A percentile compares a stretch with the other conserved stretches of the same genome.
phyloP scores from a whole-genome alignment of 2,888 invertebrate species.

The Cosmorhoe ocellata region DNA sequence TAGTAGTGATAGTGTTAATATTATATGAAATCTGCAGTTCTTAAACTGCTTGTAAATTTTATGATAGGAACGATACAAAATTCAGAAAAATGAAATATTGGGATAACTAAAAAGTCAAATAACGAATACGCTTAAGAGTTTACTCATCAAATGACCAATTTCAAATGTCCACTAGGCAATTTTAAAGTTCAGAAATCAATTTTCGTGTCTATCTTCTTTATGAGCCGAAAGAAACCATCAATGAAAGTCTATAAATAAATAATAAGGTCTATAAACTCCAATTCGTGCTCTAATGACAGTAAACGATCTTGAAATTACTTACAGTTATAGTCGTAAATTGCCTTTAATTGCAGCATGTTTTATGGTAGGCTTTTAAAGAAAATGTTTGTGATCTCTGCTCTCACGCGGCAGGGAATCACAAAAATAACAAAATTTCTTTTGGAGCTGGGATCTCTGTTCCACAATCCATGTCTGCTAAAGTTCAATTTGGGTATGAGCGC shows the following conservation, averaged over 20 bases:
- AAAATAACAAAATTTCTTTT: conserved; percentile 64
- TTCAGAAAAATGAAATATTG: too few relatives aligned
- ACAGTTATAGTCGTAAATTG: conserved; percentile 49
- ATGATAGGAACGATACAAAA: too few relatives aligned
- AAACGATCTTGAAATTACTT: conserved; percentile 52
- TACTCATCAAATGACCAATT: conserved; percentile 11
- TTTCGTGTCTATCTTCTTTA: conserved; percentile 26
- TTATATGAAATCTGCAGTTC: too few relatives aligned
- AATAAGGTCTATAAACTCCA: conserved; percentile 52
- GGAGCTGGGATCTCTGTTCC: conserved; percentile 57
- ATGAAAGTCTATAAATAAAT: conserved; percentile 49
- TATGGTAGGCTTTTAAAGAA: conserved; percentile 39
- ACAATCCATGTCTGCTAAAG: conserved; percentile 52
- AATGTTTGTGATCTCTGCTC: conserved; percentile 52
- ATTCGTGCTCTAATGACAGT: conserved; percentile 49
- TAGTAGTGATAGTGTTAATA: too few relatives aligned
- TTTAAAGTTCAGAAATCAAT: conserved; percentile 22
- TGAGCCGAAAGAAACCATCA: conserved; percentile 32
- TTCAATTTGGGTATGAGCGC: conserved; percentile 40
- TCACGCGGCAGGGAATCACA: conserved; percentile 59
- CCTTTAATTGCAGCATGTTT: conserved; percentile 48
- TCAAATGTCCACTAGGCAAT: conserved; percentile 5
- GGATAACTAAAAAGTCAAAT: too few relatives aligned
- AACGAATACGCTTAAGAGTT: not conserved
- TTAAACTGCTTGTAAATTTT: too few relatives aligned